These are phyloP conservation scores for Phrynocephalus forsythii DNA, from an alignment of 2,797 vertebrate species.

Conservation along the genomic window DNA sequence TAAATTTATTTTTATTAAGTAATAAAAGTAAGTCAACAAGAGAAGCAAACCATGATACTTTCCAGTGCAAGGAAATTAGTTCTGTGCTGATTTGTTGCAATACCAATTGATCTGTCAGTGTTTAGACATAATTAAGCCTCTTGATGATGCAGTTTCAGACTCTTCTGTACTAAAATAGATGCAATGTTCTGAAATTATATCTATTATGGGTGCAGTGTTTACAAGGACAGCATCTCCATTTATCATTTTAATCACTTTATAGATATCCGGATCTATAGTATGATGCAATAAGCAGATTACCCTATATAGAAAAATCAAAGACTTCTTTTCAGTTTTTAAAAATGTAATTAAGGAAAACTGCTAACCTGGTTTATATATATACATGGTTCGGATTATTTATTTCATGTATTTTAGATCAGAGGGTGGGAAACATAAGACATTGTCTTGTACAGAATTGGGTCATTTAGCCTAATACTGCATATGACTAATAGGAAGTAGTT, in stretches of 20 bases:
- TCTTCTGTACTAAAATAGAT: not conserved
- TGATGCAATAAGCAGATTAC: not conserved
- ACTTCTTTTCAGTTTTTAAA: not conserved
- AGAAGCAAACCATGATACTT: not conserved
- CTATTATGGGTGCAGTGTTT: not conserved
- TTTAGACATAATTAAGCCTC: constrained; percentile 1
- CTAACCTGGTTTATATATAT: not conserved
- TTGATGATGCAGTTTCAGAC: not conserved
- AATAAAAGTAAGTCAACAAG: constrained; percentile 1
- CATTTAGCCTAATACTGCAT: too few species aligned
- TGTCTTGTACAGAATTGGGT: not conserved
- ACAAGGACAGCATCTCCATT: not conserved
- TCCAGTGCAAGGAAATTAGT: not conserved
- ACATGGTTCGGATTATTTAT: not conserved
- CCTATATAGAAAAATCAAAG: constrained; percentile 2
- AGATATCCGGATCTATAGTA: not conserved
- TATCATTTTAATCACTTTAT: not conserved
- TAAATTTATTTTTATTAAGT: not conserved
- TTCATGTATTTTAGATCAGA: not conserved
- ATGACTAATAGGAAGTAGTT: too few species aligned
- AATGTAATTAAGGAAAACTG: not conserved
- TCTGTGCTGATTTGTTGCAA: not conserved
- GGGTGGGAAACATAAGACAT: not conserved
- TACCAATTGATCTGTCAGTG: not conserved
- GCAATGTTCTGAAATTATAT: not conserved